phyloP scores from a whole-genome alignment of 2,113 vertebrate genomes.

The Cranoglanis bouderius region DNA sequence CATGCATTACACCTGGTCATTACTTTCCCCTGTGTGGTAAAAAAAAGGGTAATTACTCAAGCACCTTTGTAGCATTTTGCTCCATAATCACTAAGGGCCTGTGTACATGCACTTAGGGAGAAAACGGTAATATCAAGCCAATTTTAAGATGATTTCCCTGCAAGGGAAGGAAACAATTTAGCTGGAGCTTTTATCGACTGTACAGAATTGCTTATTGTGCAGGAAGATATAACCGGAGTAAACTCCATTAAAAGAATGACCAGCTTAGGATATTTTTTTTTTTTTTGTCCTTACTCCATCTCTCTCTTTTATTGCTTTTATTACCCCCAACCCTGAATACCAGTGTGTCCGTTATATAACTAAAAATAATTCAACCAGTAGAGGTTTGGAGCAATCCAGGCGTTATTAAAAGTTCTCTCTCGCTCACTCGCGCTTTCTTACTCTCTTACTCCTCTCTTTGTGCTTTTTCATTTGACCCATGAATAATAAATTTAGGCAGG shows the following conservation, averaged over 20 bases:
- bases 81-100: slow-evolving; percentile 67
- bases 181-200: slow-evolving; percentile 64
- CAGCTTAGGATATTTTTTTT: slow-evolving; percentile 40
- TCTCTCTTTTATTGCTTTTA: slow-evolving; percentile 58
- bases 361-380: slow-evolving; percentile 60
- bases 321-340: slow-evolving; percentile 60
- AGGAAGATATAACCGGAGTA: slow-evolving; percentile 61
- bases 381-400: slow-evolving; percentile 50
- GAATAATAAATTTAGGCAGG: slow-evolving; percentile 2
- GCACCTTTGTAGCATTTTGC: slow-evolving; percentile 59
- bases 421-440: slow-evolving; percentile 41
- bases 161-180: slow-evolving; percentile 71
- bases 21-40: slow-evolving; percentile 55
- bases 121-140: slow-evolving; percentile 68
- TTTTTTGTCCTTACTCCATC: not conserved
- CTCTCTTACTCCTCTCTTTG: not conserved
- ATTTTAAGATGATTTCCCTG: slow-evolving; percentile 73
- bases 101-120: slow-evolving; percentile 62
- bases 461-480: slow-evolving; percentile 6
- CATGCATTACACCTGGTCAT: slow-evolving; percentile 57
- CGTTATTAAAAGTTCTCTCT: slow-evolving; percentile 55
- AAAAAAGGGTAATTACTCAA: slow-evolving; percentile 64
- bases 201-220: slow-evolving; percentile 65
- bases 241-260: slow-evolving; percentile 66
- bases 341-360: slow-evolving; percentile 56